Evolutionary conservation across 2,113 vertebrate genomes (phyloP).

Genomic region (Haemorhous mexicanus): DNA sequence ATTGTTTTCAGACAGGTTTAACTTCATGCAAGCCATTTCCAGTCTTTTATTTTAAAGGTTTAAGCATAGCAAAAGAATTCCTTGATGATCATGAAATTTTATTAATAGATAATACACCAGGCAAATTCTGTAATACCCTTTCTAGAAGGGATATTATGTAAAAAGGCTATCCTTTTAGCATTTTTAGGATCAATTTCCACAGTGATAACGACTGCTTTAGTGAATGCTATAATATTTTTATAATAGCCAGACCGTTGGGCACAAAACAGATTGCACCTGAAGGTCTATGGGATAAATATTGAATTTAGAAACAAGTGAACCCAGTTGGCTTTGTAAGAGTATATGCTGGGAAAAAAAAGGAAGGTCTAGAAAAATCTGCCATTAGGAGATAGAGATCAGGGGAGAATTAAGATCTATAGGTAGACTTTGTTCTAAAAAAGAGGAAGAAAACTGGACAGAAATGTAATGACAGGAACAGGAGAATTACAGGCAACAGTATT

Average conservation of each 20-base stretch:
- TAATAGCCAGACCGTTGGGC: neutral
- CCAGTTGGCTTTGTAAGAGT: neutral
- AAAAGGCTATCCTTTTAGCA: neutral
- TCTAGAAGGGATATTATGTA: neutral
- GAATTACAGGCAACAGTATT: neutral
- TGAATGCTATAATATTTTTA: neutral
- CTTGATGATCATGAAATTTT: neutral
- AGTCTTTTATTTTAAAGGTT: conserved; percentile 18
- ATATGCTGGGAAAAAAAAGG: neutral
- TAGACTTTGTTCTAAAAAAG: neutral
- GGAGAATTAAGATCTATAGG: neutral
- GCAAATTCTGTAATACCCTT: neutral
- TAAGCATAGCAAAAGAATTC: neutral
- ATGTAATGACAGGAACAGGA: neutral
- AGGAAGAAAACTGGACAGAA: neutral
- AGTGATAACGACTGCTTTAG: neutral
- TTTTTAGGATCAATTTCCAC: neutral
- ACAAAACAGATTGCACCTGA: neutral
- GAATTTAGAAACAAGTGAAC: neutral
- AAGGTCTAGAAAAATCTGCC: neutral
- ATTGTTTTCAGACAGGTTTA: conserved; percentile 36
- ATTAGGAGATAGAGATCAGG: neutral
- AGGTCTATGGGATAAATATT: neutral
- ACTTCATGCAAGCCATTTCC: conserved; percentile 1
- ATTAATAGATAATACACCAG: neutral